A percentile compares a stretch with the other conserved stretches of the same genome.
These are phyloP conservation scores for Cariama cristata DNA, from an alignment of 2,113 vertebrate genomes.

Conservation along the genomic window DNA sequence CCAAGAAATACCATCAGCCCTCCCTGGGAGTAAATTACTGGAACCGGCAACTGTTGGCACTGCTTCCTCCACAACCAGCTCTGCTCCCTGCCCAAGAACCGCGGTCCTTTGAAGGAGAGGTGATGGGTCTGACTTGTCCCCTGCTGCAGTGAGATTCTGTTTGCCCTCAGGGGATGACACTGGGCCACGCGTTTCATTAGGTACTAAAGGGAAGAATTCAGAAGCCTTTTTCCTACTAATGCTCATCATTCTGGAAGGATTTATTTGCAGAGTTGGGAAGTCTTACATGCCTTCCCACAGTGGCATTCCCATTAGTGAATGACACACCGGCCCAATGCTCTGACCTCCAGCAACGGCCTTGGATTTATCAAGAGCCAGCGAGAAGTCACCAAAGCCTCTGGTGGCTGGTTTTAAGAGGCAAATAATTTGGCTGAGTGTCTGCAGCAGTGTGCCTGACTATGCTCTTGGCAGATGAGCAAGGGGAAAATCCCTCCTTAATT, in stretches of 20 bases:
- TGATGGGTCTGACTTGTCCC: neutral
- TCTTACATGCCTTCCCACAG: neutral
- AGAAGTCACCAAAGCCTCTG: neutral
- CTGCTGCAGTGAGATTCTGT: neutral
- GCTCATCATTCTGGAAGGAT: neutral
- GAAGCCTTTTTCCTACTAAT: neutral
- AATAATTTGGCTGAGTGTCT: neutral
- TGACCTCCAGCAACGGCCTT: accelerated
- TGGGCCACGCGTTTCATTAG: neutral
- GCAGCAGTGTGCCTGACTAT: neutral
- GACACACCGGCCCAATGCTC: accelerated
- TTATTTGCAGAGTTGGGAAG: neutral
- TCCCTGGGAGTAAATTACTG: neutral
- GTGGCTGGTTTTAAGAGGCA: neutral
- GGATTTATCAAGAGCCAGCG: accelerated
- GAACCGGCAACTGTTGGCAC: neutral
- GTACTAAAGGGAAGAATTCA: neutral
- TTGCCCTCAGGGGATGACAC: neutral
- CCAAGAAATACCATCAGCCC: neutral
- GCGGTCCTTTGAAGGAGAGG: neutral
- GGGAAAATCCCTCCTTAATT: neutral
- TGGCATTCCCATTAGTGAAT: neutral
- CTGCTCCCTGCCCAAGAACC: neutral
- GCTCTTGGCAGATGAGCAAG: neutral
- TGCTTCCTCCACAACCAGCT: neutral